Percentiles rank a stretch among this genome's conserved stretches.
Conservation (phyloP, 2,888 invertebrate species). For the Biston stratarius region DNA sequence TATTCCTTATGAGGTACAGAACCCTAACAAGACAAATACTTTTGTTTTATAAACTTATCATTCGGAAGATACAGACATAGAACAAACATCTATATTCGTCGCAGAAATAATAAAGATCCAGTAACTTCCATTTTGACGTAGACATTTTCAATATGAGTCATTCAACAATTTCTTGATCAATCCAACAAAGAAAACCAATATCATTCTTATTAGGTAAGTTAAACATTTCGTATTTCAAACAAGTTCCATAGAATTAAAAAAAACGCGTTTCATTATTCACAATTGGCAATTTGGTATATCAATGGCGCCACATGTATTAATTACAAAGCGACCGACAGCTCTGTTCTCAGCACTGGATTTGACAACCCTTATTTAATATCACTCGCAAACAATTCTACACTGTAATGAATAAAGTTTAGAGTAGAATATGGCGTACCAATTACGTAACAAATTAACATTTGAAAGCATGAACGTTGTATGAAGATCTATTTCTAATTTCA, state of each 20-base stretch:
- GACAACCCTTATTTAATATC: conserved; percentile 69
- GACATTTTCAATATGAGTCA: too few relatives aligned
- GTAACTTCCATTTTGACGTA: too few relatives aligned
- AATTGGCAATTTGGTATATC: conserved; percentile 78
- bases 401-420: conserved; percentile 40
- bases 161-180: neutral
- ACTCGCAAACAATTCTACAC: conserved; percentile 46
- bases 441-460: conserved; percentile 67
- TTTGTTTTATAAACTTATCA: too few relatives aligned
- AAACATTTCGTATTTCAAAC: conserved; percentile 17
- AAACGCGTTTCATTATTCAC: conserved; percentile 38
- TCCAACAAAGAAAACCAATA: conserved; percentile 1
- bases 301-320: conserved; percentile 81
- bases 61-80: too few relatives aligned
- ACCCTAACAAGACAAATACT: too few relatives aligned
- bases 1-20: too few relatives aligned
- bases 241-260: conserved; percentile 24
- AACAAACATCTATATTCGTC: too few relatives aligned
- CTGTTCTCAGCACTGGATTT: conserved; percentile 70
- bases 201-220: conserved; percentile 1
- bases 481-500: conserved; percentile 39
- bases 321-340: conserved; percentile 79
- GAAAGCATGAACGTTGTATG: conserved; percentile 55
- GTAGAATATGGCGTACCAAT: conserved; percentile 49
- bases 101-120: too few relatives aligned